Evolutionary conservation across 1,140 invertebrate species (phyloP), one percentile per base, ranked within the genome.

Genomic region (Brachionus plicatilis): DNA sequence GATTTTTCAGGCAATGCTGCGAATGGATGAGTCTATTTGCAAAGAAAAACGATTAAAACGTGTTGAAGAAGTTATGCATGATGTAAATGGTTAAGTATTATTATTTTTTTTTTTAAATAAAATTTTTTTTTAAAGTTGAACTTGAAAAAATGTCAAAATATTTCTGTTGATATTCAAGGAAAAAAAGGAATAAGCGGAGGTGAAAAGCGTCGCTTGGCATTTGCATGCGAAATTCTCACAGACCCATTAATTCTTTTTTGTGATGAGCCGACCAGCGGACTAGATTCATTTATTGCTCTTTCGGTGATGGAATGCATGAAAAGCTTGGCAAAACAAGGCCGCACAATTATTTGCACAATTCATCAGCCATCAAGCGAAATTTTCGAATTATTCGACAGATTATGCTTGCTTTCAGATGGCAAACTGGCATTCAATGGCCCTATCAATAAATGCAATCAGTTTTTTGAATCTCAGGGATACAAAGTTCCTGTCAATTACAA

Each of bases 331-430:
- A 89, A 91, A 41, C 93, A 93, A 87, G 95, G 96, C 5, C 96
- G 95, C 89, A 98, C 96, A 0, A 93, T 99, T 45, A 90, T 99
- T 33, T 94, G 94, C 86, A 98, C 96, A 3, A 96, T 99, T 85
- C 96, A 98, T 90, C 96, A 99, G 88, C 97, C 97, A 0, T 96
- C 95, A 0, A 96, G 95, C 0, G 95, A 98, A 85, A 90, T 98
- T 0, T 98, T 95, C 87, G 93, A 93, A n/a, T 92, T 98, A 90
- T 98, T 99, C 88, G 95, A 97, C 88, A 88, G 87, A 87, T 91
- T 97, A 45, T 90, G 97, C 0, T 91, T 97, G 11, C 93, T 98
- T 92, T 94, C 96, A 0, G 95, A 98, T 88, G 97, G 96, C 0
- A 90, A 94, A 85, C 93, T 95, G 0, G 96, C 95, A 0, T 98